Conservation (phyloP, 2,888 invertebrate species). For the Cephus rjabovi region DNA sequence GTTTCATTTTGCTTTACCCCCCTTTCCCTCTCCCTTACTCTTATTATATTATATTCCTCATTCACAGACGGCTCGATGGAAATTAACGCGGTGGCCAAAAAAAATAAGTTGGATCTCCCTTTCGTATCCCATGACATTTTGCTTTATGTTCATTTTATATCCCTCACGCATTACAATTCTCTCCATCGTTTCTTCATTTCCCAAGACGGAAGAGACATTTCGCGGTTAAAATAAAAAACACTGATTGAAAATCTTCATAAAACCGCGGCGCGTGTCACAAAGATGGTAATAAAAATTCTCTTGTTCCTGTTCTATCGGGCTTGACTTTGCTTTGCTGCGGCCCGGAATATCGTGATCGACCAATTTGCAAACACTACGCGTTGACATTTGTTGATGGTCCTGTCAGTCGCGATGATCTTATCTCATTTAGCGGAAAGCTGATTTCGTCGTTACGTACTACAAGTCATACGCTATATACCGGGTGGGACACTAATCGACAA, state of each 20-base stretch:
- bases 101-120: background rate
- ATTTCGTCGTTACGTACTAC: background rate
- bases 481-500: constrained; percentile 16
- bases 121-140: background rate
- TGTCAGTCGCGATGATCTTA: background rate
- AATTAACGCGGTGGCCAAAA: background rate
- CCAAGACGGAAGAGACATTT: background rate
- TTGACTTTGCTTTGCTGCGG: constrained; percentile 15
- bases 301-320: constrained; percentile 2
- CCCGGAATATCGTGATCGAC: constrained; percentile 16
- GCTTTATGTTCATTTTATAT: background rate
- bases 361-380: constrained; percentile 27
- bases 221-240: background rate
- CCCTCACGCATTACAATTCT: background rate
- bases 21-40: background rate
- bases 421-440: constrained; percentile 11
- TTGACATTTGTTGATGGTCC: constrained; percentile 26
- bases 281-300: background rate
- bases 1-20: background rate
- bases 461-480: background rate
- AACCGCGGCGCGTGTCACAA: constrained; percentile 18
- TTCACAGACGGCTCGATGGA: background rate
- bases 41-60: background rate
- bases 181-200: background rate
- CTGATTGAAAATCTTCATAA: constrained; percentile 1